phyloP scores from a whole-genome alignment of 2,888 invertebrate species.

The Sphecodes monilicornis region DNA sequence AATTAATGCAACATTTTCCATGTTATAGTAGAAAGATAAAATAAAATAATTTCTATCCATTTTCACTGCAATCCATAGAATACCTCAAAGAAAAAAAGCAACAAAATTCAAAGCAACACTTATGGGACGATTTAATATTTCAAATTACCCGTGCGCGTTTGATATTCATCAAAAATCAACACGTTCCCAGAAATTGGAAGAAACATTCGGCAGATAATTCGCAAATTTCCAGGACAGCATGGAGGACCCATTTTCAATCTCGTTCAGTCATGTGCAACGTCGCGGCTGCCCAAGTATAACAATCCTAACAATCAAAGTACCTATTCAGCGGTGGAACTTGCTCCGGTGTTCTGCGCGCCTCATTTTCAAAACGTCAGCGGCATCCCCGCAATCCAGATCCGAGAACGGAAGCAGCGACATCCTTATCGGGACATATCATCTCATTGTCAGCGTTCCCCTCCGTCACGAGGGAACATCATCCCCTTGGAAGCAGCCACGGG shows the following conservation, averaged over 20 bases:
- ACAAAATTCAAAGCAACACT: background rate
- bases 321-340: background rate
- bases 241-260: background rate
- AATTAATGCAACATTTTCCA: background rate
- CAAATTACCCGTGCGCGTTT: background rate
- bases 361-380: constrained; percentile 8
- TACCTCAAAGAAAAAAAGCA: too few relatives aligned
- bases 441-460: constrained; percentile 15
- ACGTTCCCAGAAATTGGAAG: background rate
- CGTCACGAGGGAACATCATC: background rate
- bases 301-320: constrained; percentile 12
- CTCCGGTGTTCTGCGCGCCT: constrained; percentile 3
- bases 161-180: background rate
- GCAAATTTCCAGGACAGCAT: background rate
- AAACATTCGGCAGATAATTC: background rate
- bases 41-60: background rate
- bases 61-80: background rate
- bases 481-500: background rate
- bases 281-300: background rate
- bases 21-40: too few relatives aligned
- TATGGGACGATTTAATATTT: background rate
- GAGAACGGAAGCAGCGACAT: constrained; percentile 19
- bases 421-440: constrained; percentile 7
- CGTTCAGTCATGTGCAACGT: background rate
- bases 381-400: constrained; percentile 2